These are phyloP conservation scores for Epinotia ramella DNA, from an alignment of 2,888 invertebrate genomes.

Conservation along the genomic window DNA sequence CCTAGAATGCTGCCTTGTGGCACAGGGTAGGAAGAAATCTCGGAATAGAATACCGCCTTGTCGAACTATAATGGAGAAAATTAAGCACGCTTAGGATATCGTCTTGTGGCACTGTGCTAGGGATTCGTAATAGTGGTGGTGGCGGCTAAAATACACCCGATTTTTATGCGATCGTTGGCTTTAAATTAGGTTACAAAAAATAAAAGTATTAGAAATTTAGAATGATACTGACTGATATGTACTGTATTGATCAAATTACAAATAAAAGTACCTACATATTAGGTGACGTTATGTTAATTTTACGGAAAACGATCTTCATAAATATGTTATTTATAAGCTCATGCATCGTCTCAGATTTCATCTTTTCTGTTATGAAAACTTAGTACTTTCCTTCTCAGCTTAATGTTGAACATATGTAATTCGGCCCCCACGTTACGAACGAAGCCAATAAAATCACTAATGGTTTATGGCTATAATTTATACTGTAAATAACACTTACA, in stretches of 20 bases:
- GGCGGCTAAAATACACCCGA: too few species aligned
- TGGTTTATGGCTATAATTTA: constrained; percentile 49
- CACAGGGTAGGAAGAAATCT: not conserved
- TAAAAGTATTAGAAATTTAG: constrained; percentile 5
- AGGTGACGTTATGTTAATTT: not conserved
- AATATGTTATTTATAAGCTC: not conserved
- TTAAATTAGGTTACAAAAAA: constrained; percentile 7
- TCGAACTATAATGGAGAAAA: not conserved
- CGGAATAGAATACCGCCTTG: not conserved
- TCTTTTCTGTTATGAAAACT: constrained; percentile 19
- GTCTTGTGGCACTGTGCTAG: constrained; percentile 1
- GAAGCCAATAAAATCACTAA: constrained; percentile 48
- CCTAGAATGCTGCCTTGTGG: not conserved
- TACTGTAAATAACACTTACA: constrained; percentile 45
- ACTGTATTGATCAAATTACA: not conserved
- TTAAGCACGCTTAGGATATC: not conserved
- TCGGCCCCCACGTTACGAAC: constrained; percentile 36
- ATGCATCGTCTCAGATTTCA: constrained; percentile 16
- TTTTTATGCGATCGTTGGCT: not conserved
- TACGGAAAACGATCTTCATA: not conserved
- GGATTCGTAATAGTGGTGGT: too few species aligned
- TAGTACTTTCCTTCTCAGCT: constrained; percentile 21
- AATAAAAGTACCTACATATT: not conserved
- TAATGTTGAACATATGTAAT: constrained; percentile 32
- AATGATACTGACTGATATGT: not conserved